These are phyloP conservation scores for Scyliorhinus canicula DNA, from an alignment of 2,797 vertebrate genomes.

Conservation along the genomic window DNA sequence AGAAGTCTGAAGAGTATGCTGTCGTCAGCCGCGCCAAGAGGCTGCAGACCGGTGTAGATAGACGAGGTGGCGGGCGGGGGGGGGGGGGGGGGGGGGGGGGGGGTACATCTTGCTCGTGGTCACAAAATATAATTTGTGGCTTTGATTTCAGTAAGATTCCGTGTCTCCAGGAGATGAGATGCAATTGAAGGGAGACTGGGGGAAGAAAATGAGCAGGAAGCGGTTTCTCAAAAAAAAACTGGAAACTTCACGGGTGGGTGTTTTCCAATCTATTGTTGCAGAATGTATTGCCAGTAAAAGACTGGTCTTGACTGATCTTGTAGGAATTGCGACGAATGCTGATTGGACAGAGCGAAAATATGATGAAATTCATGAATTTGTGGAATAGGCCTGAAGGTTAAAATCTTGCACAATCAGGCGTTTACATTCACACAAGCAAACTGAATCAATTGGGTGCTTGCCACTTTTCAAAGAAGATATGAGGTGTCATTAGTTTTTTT, in stretches of 20 bases:
- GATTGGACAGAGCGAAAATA: background rate
- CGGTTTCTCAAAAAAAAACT: background rate
- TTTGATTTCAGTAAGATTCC: background rate
- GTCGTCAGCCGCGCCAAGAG: background rate
- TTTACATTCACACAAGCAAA: background rate
- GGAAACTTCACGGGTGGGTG: background rate
- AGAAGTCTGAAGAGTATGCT: background rate
- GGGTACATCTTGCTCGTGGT: background rate
- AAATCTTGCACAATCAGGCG: background rate
- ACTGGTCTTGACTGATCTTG: background rate
- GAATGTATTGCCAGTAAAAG: background rate
- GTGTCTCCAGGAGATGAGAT: background rate
- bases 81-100: too few species aligned
- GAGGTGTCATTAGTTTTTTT: background rate
- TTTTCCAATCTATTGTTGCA: background rate
- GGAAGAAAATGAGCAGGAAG: background rate
- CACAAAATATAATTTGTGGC: background rate
- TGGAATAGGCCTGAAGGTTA: background rate
- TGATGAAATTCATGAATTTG: background rate
- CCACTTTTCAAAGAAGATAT: background rate
- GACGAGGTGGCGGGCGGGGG: too few species aligned
- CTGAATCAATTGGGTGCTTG: background rate
- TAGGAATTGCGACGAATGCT: background rate
- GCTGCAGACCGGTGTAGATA: background rate
- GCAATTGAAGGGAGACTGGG: background rate